A percentile compares a stretch with the other conserved stretches of the same genome.
Evolutionary conservation across 2,888 invertebrate species (phyloP).

Genomic region (Drosophila acutilabella): DNA sequence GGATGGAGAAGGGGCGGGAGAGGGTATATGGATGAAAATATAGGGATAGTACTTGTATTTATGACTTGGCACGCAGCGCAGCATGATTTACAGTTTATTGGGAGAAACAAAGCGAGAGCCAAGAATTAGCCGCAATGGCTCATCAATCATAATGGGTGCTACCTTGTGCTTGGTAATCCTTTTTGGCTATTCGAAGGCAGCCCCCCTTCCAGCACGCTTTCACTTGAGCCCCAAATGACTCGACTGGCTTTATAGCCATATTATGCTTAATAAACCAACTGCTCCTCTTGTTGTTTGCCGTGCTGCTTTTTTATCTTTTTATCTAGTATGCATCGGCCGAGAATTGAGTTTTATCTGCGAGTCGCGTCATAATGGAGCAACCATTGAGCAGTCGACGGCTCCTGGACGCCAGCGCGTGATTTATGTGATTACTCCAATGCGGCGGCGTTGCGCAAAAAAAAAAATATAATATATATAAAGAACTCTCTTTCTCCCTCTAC

Average conservation of each 20-base stretch:
- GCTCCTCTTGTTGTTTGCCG: conserved; percentile 26
- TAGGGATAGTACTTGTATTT: conserved; percentile 63
- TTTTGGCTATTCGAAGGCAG: conserved; percentile 18
- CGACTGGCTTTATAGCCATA: conserved; percentile 74
- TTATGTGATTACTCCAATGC: conserved; percentile 83
- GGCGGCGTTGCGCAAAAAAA: conserved; percentile 79
- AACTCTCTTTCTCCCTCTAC: conserved; percentile 5
- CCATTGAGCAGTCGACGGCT: conserved; percentile 60
- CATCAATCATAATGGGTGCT: conserved; percentile 66
- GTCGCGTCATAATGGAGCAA: conserved; percentile 73
- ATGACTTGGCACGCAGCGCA: conserved; percentile 77
- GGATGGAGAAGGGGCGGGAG: neutral
- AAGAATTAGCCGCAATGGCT: conserved; percentile 79
- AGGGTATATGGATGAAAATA: conserved; percentile 12
- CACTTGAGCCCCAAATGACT: conserved; percentile 48
- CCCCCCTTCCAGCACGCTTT: neutral
- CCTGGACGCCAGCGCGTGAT: conserved; percentile 72
- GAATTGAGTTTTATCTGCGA: conserved; percentile 67
- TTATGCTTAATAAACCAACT: conserved; percentile 77
- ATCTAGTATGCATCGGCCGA: conserved; percentile 57
- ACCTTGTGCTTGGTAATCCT: conserved; percentile 56
- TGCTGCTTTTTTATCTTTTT: conserved; percentile 32
- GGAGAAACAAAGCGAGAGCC: conserved; percentile 73
- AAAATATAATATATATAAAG: conserved; percentile 7
- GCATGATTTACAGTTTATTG: conserved; percentile 77